Conservation (phyloP, 2,888 invertebrate genomes). For the Fragum fragum region DNA sequence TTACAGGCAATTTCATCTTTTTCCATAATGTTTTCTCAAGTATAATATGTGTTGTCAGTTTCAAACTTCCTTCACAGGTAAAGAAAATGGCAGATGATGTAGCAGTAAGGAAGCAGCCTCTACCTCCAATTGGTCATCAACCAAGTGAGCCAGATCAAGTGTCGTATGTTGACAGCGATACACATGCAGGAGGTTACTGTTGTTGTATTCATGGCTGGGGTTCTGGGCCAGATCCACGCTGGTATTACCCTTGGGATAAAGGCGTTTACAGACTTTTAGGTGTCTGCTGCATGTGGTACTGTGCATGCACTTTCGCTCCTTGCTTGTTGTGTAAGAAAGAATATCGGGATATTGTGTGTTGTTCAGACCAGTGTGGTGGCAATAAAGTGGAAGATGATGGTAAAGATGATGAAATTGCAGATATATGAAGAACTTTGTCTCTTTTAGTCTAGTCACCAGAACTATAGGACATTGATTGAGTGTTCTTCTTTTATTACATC, state of each 20-base stretch:
- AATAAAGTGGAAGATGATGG: not conserved
- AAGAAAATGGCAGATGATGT: conserved; percentile 4
- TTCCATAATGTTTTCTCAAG: no score
- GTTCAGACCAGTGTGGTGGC: conserved; percentile 57
- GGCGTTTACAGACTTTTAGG: conserved; percentile 57
- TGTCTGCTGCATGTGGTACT: conserved; percentile 67
- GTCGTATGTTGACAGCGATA: conserved; percentile 62
- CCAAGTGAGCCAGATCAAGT: conserved; percentile 36
- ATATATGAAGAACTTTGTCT: no score
- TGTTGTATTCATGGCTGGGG: conserved; percentile 70
- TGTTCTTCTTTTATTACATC: no score
- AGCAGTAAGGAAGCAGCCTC: conserved; percentile 21
- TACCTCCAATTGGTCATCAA: not conserved
- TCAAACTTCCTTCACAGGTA: not conserved
- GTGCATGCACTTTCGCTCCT: conserved; percentile 49
- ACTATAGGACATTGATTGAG: no score
- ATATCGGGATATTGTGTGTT: conserved; percentile 55
- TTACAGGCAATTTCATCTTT: no score
- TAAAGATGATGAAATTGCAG: conserved; percentile 41
- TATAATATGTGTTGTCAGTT: no score
- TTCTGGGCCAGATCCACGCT: conserved; percentile 66
- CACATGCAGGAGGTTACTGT: conserved; percentile 62
- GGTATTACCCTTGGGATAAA: conserved; percentile 74
- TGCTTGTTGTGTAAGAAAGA: conserved; percentile 51
- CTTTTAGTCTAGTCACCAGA: no score